These are phyloP conservation scores for Caenorhabditis angaria DNA, from an alignment of 2,888 invertebrate species.

Conservation along the genomic window DNA sequence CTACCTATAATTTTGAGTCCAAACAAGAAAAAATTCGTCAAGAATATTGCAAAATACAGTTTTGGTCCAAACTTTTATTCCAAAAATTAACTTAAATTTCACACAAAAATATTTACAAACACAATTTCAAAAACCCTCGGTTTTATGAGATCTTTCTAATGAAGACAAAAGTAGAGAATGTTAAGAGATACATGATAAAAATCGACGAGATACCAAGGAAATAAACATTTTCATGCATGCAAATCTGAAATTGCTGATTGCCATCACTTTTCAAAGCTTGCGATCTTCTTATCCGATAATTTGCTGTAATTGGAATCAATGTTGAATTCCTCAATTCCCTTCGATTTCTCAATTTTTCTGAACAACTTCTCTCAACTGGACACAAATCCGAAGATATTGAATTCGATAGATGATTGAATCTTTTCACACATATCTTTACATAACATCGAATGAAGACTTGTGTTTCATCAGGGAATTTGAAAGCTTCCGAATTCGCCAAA, in stretches of 20 bases:
- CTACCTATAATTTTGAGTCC: no score
- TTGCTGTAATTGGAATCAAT: neutral
- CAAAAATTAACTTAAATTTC: neutral
- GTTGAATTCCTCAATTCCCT: neutral
- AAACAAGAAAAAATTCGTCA: no score
- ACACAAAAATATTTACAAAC: neutral
- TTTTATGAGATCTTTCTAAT: neutral
- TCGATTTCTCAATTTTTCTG: neutral
- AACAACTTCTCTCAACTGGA: neutral
- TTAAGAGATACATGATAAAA: neutral
- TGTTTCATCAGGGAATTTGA: neutral
- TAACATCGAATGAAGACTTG: neutral
- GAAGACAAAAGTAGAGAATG: neutral
- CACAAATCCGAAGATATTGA: neutral
- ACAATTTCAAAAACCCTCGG: neutral
- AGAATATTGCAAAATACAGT: no score
- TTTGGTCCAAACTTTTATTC: no score
- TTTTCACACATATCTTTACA: neutral
- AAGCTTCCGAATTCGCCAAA: neutral
- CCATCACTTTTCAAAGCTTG: neutral
- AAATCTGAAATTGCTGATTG: neutral
- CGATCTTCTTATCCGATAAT: neutral
- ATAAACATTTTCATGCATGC: neutral
- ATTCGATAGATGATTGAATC: neutral
- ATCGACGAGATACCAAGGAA: neutral